A percentile compares a stretch with the other conserved stretches of the same genome.
Evolutionary conservation across 1,140 invertebrate genomes (phyloP).

Genomic region (Drosophila ironensis): DNA sequence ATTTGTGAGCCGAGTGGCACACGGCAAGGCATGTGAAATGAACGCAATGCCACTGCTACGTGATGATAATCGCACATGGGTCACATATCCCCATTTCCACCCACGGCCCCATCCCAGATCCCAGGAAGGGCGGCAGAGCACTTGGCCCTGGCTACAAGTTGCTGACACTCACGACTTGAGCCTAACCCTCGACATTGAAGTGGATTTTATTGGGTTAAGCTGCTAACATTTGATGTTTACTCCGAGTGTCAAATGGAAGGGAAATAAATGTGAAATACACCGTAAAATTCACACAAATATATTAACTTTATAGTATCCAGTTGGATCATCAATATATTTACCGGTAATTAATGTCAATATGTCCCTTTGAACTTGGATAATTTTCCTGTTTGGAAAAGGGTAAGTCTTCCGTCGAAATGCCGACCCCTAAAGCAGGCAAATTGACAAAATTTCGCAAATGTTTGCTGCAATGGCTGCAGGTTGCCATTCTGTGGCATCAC

Average conservation of each 20-base stretch:
- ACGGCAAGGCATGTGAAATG: slow-evolving; percentile 44
- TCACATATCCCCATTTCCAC: slow-evolving; percentile 1
- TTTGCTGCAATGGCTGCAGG: slow-evolving; percentile 20
- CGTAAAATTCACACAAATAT: background rate
- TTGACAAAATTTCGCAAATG: slow-evolving; percentile 50
- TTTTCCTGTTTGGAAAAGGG: too few relatives aligned
- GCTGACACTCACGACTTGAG: slow-evolving; percentile 27
- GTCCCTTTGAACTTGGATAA: too few relatives aligned
- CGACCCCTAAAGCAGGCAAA: too few relatives aligned
- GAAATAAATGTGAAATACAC: background rate
- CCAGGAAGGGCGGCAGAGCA: background rate
- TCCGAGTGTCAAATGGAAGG: slow-evolving; percentile 1
- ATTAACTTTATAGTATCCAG: too few relatives aligned
- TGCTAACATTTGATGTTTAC: slow-evolving; percentile 37
- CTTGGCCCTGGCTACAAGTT: slow-evolving; percentile 39
- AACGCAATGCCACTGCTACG: slow-evolving; percentile 51
- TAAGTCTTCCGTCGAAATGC: too few relatives aligned
- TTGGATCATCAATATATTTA: too few relatives aligned
- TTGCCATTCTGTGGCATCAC: slow-evolving; percentile 31
- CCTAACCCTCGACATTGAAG: slow-evolving; percentile 35
- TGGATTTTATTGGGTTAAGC: slow-evolving; percentile 31
- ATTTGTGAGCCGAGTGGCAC: slow-evolving; percentile 37
- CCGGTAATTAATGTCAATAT: too few relatives aligned
- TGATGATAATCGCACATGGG: slow-evolving; percentile 59
- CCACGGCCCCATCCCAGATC: background rate